Percentiles rank a stretch among this genome's conserved stretches.
phyloP scores from a whole-genome alignment of 2,888 invertebrate species.

The Anorthoa munda region DNA sequence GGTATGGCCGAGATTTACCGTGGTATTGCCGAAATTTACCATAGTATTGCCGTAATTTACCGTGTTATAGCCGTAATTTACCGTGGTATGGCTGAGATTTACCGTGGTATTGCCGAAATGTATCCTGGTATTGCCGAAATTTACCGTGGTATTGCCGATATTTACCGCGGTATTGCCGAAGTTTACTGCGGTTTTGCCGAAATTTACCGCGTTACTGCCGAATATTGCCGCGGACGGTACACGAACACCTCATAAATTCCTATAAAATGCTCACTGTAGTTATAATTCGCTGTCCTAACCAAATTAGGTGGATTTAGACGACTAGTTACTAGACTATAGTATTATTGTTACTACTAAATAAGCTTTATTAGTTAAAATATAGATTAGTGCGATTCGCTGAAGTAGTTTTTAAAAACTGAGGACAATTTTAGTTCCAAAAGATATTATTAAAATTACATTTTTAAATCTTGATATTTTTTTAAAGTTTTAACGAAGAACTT shows the following conservation, averaged over 20 bases:
- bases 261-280: conserved; percentile 72
- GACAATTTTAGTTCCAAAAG: conserved; percentile 7
- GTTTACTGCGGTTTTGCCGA: neutral
- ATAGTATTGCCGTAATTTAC: neutral
- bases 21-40: neutral
- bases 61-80: neutral
- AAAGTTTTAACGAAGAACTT: conserved; percentile 30
- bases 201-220: conserved; percentile 13
- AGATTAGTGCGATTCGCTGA: conserved; percentile 53
- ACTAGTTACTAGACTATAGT: conserved; percentile 59
- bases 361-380: conserved; percentile 72
- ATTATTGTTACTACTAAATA: conserved; percentile 70
- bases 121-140: neutral
- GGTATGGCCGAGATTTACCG: neutral
- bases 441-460: conserved; percentile 7
- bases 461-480: conserved; percentile 38
- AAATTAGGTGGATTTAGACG: conserved; percentile 39
- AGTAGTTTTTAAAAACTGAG: conserved; percentile 35
- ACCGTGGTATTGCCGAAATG: too few species aligned
- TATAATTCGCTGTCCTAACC: conserved; percentile 57
- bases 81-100: neutral
- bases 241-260: conserved; percentile 58
- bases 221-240: conserved; percentile 32
- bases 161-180: neutral
- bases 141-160: neutral